Evolutionary conservation across 2,113 vertebrate genomes (phyloP).

Genomic region (Eolophus roseicapilla): DNA sequence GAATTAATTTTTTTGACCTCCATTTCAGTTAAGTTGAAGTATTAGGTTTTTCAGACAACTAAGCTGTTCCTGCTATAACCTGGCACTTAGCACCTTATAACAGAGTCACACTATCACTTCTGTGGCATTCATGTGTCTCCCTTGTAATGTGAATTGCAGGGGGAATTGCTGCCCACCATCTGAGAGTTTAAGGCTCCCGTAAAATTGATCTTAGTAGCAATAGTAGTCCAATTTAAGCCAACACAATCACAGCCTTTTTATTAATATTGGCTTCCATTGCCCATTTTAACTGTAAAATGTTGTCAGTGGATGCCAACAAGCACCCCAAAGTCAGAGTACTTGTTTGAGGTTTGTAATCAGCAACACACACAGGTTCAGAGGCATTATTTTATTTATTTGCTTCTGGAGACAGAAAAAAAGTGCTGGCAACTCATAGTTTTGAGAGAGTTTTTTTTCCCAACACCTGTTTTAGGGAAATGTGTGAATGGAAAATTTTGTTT

Average conservation of each 20-base stretch:
- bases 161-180: background rate
- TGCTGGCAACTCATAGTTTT: background rate
- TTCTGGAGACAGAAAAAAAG: background rate
- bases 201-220: background rate
- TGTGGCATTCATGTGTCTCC: background rate
- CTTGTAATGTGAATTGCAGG: background rate
- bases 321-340: background rate
- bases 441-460: background rate
- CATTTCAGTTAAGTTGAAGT: conserved; percentile 33
- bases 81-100: background rate
- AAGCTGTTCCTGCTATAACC: background rate
- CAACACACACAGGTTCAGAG: background rate
- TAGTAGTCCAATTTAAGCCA: background rate
- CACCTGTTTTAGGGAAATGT: background rate
- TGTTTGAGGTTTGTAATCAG: background rate
- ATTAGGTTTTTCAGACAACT: conserved; percentile 2
- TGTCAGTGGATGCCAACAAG: background rate
- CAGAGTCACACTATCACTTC: background rate
- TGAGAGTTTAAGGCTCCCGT: background rate
- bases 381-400: background rate
- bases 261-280: background rate
- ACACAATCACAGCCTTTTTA: background rate
- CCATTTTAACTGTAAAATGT: background rate
- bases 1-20: conserved; percentile 58
- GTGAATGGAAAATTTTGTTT: conserved; percentile 38